A percentile compares a stretch with the other conserved stretches of the same genome.
These are phyloP conservation scores for Liasis olivaceus DNA, from an alignment of 2,797 vertebrate genomes.

Conservation along the genomic window DNA sequence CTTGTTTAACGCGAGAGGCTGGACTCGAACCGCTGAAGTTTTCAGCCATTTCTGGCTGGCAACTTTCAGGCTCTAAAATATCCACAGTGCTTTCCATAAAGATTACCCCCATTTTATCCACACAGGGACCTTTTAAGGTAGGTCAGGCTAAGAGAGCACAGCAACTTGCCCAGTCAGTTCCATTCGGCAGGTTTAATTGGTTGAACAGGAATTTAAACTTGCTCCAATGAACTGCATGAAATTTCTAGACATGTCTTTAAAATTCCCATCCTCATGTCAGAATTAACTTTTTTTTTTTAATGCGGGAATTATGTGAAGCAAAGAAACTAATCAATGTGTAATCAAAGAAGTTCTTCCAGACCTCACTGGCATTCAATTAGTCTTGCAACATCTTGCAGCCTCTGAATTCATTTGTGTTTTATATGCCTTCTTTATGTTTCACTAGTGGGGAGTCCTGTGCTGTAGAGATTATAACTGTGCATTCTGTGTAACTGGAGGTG, in stretches of 20 bases:
- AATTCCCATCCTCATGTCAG: background rate
- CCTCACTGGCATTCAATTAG: constrained; percentile 40
- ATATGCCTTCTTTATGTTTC: constrained; percentile 34
- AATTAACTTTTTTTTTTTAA: background rate
- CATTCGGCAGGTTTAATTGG: background rate
- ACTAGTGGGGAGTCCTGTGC: background rate
- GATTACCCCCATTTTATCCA: background rate
- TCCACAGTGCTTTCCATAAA: background rate
- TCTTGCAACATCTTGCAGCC: constrained; percentile 24
- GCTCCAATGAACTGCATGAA: background rate
- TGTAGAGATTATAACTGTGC: constrained; percentile 19
- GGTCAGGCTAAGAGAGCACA: background rate
- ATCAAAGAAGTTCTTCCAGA: constrained; percentile 40
- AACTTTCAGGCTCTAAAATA: no score
- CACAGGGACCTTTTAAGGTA: background rate
- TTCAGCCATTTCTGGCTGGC: no score
- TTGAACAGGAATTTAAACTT: background rate
- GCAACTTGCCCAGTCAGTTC: no score
- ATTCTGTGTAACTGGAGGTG: constrained; percentile 67
- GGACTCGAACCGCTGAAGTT: no score
- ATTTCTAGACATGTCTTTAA: background rate
- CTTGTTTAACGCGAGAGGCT: no score
- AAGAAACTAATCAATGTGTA: constrained; percentile 14
- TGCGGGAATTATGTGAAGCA: constrained; percentile 13
- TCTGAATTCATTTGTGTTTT: constrained; percentile 36